phyloP scores from a whole-genome alignment of 1,140 invertebrate species.

The Protaetia brevitarsis region DNA sequence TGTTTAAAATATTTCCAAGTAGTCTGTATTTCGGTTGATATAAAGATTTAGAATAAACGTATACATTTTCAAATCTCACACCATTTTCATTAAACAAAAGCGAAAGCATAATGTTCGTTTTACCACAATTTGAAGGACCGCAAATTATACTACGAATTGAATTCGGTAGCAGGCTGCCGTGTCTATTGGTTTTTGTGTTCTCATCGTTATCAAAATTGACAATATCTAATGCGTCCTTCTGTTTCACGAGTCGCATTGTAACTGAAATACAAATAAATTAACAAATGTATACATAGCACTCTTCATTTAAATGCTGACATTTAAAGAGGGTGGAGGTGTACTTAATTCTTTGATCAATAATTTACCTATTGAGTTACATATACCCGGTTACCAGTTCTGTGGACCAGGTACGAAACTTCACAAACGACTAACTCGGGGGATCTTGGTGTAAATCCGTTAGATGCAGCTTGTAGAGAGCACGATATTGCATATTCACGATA shows the following conservation, averaged over 20 bases:
- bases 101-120: conserved; percentile 30
- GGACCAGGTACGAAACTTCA: conserved; percentile 34
- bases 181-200: not conserved
- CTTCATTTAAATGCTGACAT: not conserved
- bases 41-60: conserved; percentile 34
- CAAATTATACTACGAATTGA: not conserved
- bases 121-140: conserved; percentile 34
- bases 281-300: not conserved
- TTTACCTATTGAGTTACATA: conserved; percentile 49
- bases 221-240: not conserved
- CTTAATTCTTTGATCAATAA: conserved; percentile 42
- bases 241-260: not conserved
- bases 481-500: conserved; percentile 40
- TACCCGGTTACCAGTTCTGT: conserved; percentile 50
- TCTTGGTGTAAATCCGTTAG: conserved; percentile 36
- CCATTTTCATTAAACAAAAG: conserved; percentile 32
- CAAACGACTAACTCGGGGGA: conserved; percentile 32
- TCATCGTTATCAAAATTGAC: not conserved
- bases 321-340: not conserved
- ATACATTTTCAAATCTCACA: conserved; percentile 33
- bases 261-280: not conserved
- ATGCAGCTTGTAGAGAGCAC: conserved; percentile 36
- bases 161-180: not conserved
- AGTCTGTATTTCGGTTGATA: conserved; percentile 35
- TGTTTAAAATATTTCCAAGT: conserved; percentile 28